Base-by-base conservation (phyloP, 2,888 invertebrate genomes). In the Copidosoma aretas region DNA sequence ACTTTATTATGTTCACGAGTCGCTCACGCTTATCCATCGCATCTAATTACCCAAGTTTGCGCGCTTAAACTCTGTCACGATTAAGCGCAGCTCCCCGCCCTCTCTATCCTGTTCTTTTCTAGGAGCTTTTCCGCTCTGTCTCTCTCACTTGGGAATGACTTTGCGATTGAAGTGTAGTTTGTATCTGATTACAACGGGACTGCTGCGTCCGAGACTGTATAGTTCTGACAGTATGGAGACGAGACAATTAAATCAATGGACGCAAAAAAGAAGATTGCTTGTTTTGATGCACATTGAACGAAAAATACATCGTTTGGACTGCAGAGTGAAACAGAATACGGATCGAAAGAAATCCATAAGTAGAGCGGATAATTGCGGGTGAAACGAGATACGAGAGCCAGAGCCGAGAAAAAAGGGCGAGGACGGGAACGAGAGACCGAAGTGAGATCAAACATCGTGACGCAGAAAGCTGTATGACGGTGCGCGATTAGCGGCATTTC, bases 401-500 rank as follows among this genome's bases (percentile, higher is more conserved):
- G 3, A 39, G 39, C 32, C 39, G 32, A 60, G 49, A 46, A 15
- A 59, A 14, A n/a, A n/a, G 60, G 10, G 19, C n/a, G 17, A 22
- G 21, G 12, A 41, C 4, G 25, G 10, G 4, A 8, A 39, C 56
- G 41, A 39, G 25, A 41, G n/a, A 4, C 19, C 5, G 21, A 19
- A 52, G 19, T 3, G 52, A 24, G 21, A 43, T 43, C 46, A 46
- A 60, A 60, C 46, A 60, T 49, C 14, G 49, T 24, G 51, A 4
- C 15, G 49, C 3, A 12, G 10, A 3, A 32, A 25, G 19, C 49
- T 17, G 32, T 14, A 51, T 60, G 51, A 60, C 49, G 49, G 60
- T n/a, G n/a, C 19, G 60, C 60, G 60, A 60, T 60, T 60, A 60
- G n/a, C 43, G 12, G 51, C 24, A n/a, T n/a, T n/a, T n/a, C n/a